Evolutionary conservation across 2,888 invertebrate species (phyloP).

Genomic region (Bursaphelenchus okinawaensis): DNA sequence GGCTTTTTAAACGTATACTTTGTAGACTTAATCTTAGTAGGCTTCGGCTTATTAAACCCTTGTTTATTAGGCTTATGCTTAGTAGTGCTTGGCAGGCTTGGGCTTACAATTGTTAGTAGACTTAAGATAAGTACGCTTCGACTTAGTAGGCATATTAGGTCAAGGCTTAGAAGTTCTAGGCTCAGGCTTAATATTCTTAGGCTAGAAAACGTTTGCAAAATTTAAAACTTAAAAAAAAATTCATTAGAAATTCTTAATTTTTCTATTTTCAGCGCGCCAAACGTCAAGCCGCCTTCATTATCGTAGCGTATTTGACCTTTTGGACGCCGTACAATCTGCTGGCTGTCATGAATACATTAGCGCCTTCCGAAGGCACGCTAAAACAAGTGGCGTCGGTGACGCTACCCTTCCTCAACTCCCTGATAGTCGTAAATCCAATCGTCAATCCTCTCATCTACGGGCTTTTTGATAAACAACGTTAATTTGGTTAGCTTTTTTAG

Average conservation of each 20-base stretch:
- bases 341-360: conserved; percentile 38
- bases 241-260: neutral
- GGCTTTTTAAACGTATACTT: too few relatives aligned
- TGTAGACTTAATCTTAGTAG: too few relatives aligned
- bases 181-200: too few relatives aligned
- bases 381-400: conserved; percentile 25
- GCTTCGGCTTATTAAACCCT: too few relatives aligned
- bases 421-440: conserved; percentile 47
- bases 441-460: conserved; percentile 52
- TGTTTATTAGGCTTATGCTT: too few relatives aligned
- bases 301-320: conserved; percentile 46
- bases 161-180: too few relatives aligned
- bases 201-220: too few relatives aligned
- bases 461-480: conserved; percentile 25
- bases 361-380: conserved; percentile 26
- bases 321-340: conserved; percentile 52
- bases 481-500: too few relatives aligned
- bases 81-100: too few relatives aligned
- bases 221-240: neutral
- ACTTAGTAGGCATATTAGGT: too few relatives aligned
- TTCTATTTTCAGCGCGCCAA: conserved; percentile 28
- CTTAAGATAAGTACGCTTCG: too few relatives aligned
- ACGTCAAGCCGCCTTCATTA: conserved; percentile 40
- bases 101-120: too few relatives aligned
- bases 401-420: conserved; percentile 42